Conservation (phyloP, 2,113 vertebrate genomes). For the Hippocampus barbouri region DNA sequence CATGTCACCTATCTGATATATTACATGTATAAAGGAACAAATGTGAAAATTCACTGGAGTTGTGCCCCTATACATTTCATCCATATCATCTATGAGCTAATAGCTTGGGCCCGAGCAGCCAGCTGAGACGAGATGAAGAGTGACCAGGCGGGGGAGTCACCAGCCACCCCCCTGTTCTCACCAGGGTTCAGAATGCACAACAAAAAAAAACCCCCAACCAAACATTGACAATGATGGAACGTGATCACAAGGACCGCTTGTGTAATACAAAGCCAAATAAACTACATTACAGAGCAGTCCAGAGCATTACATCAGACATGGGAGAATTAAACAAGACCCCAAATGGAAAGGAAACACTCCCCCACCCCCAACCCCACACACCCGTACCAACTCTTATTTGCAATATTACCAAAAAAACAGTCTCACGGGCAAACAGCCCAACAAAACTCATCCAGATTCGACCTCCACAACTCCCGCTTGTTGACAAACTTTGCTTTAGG, state of each 20-base stretch:
- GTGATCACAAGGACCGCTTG: conserved; percentile 20
- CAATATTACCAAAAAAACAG: conserved; percentile 20
- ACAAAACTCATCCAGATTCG: conserved; percentile 39
- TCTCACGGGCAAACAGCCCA: conserved; percentile 20
- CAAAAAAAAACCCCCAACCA: conserved; percentile 53
- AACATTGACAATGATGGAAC: conserved; percentile 45
- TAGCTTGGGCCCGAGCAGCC: conserved; percentile 17
- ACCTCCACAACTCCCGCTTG: conserved; percentile 45
- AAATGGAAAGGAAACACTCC: conserved; percentile 34
- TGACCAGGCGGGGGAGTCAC: conserved; percentile 56
- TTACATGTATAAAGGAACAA: neutral
- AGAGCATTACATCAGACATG: conserved; percentile 60
- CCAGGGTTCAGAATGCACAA: conserved; percentile 39
- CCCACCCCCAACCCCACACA: conserved; percentile 3
- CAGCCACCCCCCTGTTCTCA: conserved; percentile 32
- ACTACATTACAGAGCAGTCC: conserved; percentile 62
- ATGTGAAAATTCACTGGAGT: neutral
- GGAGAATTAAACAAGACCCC: conserved; percentile 49
- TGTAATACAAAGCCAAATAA: conserved; percentile 19
- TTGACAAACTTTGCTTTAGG: conserved; percentile 58
- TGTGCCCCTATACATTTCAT: neutral
- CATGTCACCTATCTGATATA: neutral
- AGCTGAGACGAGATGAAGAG: conserved; percentile 52
- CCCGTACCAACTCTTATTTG: conserved; percentile 27
- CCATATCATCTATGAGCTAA: neutral